Percentiles rank a stretch among this genome's conserved stretches.
Evolutionary conservation across 2,888 invertebrate species (phyloP).

Genomic region (Drosophila kambysellisi): DNA sequence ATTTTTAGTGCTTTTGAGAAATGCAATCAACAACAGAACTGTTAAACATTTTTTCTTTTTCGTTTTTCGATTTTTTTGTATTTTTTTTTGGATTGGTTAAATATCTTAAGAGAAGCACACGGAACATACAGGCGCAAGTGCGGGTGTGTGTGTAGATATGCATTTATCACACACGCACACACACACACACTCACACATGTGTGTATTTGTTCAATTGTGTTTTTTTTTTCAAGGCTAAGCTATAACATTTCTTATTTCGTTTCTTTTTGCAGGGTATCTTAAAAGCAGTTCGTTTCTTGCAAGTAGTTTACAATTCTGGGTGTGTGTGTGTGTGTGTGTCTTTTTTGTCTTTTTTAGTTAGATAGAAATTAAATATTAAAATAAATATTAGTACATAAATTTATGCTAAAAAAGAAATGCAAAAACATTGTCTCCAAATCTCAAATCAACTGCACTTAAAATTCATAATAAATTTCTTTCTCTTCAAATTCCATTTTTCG

Average conservation of each 20-base stretch:
- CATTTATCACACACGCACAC: slow-evolving; percentile 2
- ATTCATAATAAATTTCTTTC: slow-evolving; percentile 3
- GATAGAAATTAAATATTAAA: slow-evolving; percentile 62
- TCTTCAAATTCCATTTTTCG: slow-evolving; percentile 24
- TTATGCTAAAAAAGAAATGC: slow-evolving; percentile 69
- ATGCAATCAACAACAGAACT: slow-evolving; percentile 62
- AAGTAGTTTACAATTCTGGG: slow-evolving; percentile 28
- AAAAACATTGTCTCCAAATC: slow-evolving; percentile 53
- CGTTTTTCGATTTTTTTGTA: background rate
- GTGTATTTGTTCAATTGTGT: slow-evolving; percentile 8
- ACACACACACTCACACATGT: background rate
- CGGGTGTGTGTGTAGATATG: slow-evolving; percentile 9
- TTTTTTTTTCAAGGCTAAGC: slow-evolving; percentile 39
- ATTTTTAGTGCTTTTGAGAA: slow-evolving; percentile 58
- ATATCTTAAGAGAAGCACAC: slow-evolving; percentile 53
- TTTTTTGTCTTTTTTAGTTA: slow-evolving; percentile 50
- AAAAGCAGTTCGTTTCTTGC: slow-evolving; percentile 25
- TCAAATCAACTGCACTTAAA: slow-evolving; percentile 52
- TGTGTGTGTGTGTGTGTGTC: slow-evolving; percentile 35
- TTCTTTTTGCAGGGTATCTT: slow-evolving; percentile 27
- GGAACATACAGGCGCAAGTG: slow-evolving; percentile 8
- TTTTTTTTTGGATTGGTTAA: slow-evolving; percentile 43
- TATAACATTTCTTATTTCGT: slow-evolving; percentile 37
- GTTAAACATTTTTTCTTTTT: slow-evolving; percentile 40
- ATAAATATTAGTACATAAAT: slow-evolving; percentile 72